Evolutionary conservation across 2,797 vertebrate species (phyloP).

Genomic region (Myotis planiceps): DNA sequence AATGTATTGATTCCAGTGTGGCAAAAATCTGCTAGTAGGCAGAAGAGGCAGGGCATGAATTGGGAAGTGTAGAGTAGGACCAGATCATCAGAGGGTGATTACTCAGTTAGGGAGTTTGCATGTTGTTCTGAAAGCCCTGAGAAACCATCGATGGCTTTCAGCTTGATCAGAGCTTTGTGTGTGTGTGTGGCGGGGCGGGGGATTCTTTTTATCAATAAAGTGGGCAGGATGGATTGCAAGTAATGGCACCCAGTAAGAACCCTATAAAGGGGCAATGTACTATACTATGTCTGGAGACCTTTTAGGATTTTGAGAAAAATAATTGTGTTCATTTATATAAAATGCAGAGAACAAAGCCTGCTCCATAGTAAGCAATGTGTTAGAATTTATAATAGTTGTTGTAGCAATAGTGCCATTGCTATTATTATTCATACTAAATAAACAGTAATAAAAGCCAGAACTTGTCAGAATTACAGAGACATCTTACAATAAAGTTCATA

Average conservation of each 20-base stretch:
- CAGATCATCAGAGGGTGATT: not conserved
- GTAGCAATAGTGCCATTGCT: not conserved
- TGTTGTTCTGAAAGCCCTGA: not conserved
- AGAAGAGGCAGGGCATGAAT: not conserved
- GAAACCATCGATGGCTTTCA: not conserved
- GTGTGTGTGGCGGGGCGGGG: not conserved
- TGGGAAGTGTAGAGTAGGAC: not conserved
- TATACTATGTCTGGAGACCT: not conserved
- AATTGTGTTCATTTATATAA: not conserved
- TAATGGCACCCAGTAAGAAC: not conserved
- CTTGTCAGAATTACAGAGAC: not conserved
- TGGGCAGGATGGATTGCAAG: not conserved
- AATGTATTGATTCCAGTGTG: not conserved
- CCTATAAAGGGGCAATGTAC: not conserved
- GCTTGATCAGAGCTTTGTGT: not conserved
- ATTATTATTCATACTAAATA: not conserved
- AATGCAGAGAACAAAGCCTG: not conserved
- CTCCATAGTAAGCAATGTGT: not conserved
- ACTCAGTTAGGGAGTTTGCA: not conserved
- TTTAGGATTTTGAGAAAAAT: conserved; percentile 2
- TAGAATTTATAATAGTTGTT: not conserved
- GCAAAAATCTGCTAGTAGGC: not conserved
- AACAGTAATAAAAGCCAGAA: conserved; percentile 3
- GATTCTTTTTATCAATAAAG: not conserved
- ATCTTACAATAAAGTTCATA: not conserved